Evolutionary conservation across 92 coral and sea anemone species (phyloP), one percentile per base, ranked within the genome.

Genomic region (Montipora capitata): DNA sequence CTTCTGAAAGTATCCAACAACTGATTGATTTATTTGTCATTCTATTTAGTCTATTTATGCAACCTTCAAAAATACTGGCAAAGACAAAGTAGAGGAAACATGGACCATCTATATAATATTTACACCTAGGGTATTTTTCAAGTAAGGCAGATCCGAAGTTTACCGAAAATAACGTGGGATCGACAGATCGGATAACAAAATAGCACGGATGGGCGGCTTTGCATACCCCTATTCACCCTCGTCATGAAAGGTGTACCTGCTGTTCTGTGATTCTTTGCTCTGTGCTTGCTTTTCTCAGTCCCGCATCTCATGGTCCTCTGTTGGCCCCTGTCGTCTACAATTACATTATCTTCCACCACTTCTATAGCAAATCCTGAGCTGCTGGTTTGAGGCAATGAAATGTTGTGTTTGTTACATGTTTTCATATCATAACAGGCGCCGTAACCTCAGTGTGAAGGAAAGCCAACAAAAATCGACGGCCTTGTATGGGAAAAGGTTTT

Each of bases 251-350:
- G 61, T 54, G 61, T 56, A 58, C 74, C 92, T 82, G 84, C 92
- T 61, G 76, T 82, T 77, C 88, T 72, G 40, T 89, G 72, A 59
- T 80, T 88, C 56, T 88, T 88, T 61, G 83, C 81, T 61, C 67
- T 69, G 80, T 88, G 91, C 42, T 82, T 88, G 27, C 81, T 77
- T 35, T 88, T 88, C 54, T 88, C 87, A 12, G 91, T 88, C 10
- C 91, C 91, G 63, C 87, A 72, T 6, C 10, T 40, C 14, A 87
- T 4, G 11, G 38, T 81, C 68, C 86, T 80, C 40, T 3, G 39
- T 17, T 27, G 44, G 44, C 86, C 87, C 9, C 59, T 78, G 12
- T 17, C 39, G 48, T 74, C 61, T 43, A 27, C 48, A 11, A 74
- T 16, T 4, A 42, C 20, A 5, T 62, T n/a, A 16, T 74, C 61